Evolutionary conservation across 2,888 invertebrate genomes (phyloP).

Genomic region (Cryptocephalus primarius): DNA sequence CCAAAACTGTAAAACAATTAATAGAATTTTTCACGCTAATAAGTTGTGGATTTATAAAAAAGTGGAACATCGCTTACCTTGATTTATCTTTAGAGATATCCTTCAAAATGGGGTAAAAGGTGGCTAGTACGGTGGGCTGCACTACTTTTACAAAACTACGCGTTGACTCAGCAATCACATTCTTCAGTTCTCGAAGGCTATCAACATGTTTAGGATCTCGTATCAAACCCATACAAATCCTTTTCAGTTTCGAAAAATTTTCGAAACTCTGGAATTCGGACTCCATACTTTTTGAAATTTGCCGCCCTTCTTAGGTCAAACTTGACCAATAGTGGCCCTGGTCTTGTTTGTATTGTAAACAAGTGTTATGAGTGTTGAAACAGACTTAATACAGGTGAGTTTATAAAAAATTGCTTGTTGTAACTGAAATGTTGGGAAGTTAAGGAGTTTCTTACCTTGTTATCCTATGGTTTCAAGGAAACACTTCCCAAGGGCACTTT

Average conservation of each 20-base stretch:
- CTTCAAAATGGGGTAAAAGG: conserved; percentile 22
- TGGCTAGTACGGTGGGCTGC: conserved; percentile 16
- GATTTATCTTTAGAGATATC: conserved; percentile 15
- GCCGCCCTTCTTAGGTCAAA: no score
- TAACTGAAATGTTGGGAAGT: no score
- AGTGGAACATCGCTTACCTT: conserved; percentile 11
- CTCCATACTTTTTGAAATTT: conserved; percentile 2
- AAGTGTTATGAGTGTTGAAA: no score
- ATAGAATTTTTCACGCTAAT: conserved; percentile 2
- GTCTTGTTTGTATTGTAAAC: no score
- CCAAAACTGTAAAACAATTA: conserved; percentile 12
- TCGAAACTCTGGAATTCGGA: conserved; percentile 11
- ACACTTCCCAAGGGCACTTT: no score
- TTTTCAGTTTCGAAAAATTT: conserved; percentile 11
- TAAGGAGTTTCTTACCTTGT: no score
- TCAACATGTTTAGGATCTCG: conserved; percentile 17
- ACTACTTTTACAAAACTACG: conserved; percentile 15
- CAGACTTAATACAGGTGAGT: no score
- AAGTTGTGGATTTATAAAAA: not conserved
- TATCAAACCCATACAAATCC: conserved; percentile 14
- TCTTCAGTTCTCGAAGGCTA: conserved; percentile 14
- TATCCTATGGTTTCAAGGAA: no score
- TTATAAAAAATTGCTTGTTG: no score
- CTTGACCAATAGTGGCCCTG: no score
- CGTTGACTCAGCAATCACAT: conserved; percentile 10